A percentile compares a stretch with the other conserved stretches of the same genome.
These are phyloP conservation scores for Oligia latruncula DNA, from an alignment of 2,888 invertebrate species.

Conservation along the genomic window DNA sequence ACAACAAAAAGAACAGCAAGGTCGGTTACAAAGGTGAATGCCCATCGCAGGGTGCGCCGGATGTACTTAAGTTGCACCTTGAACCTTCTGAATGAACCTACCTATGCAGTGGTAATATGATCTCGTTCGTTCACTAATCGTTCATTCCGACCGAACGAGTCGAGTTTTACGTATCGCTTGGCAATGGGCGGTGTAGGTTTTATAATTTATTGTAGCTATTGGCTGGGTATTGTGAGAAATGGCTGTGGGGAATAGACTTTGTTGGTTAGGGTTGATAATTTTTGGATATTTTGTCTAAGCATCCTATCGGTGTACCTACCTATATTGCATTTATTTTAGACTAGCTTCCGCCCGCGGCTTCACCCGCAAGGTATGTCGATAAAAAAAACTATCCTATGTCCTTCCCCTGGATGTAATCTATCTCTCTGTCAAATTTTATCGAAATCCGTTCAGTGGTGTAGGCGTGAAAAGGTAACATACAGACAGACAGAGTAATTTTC, in stretches of 20 bases:
- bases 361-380: too few relatives aligned
- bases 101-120: constrained; percentile 76
- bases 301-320: neutral
- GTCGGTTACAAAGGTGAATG: constrained; percentile 31
- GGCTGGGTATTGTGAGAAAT: constrained; percentile 53
- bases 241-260: constrained; percentile 4
- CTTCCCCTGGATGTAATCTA: too few relatives aligned
- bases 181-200: constrained; percentile 73
- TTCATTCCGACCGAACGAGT: constrained; percentile 80
- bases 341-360: too few relatives aligned
- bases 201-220: constrained; percentile 69
- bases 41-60: constrained; percentile 11
- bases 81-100: constrained; percentile 45
- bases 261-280: constrained; percentile 2
- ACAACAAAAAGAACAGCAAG: neutral
- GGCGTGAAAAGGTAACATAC: too few relatives aligned
- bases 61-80: constrained; percentile 19
- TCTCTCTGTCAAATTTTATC: too few relatives aligned
- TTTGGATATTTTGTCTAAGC: neutral
- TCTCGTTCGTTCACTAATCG: constrained; percentile 83
- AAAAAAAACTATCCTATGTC: too few relatives aligned
- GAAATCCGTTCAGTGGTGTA: too few relatives aligned
- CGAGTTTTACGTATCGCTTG: constrained; percentile 83
- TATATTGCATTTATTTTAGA: neutral
- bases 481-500: too few relatives aligned